A percentile compares a stretch with the other conserved stretches of the same genome.
Evolutionary conservation across 2,113 vertebrate species (phyloP).

Genomic region (Oncorhynchus gorbuscha): DNA sequence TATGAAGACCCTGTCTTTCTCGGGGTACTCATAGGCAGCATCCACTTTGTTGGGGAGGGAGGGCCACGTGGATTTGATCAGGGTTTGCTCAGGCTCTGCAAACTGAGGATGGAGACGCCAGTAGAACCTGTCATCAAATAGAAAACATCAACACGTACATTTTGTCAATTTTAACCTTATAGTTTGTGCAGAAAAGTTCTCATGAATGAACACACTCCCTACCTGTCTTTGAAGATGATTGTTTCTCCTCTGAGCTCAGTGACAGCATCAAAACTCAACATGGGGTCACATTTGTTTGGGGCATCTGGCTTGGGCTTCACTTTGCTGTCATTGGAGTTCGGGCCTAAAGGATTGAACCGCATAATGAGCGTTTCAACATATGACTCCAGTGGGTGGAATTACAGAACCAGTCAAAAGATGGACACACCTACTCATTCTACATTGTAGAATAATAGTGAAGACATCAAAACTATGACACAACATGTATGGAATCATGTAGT

Average conservation of each 20-base stretch:
- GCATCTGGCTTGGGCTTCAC: slow-evolving; percentile 72
- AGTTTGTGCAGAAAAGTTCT: background rate
- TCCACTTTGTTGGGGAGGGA: slow-evolving; percentile 87
- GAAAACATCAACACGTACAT: background rate
- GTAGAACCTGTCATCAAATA: slow-evolving; percentile 80
- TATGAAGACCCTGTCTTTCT: slow-evolving; percentile 83
- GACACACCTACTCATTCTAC: too few relatives aligned
- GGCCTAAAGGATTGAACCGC: slow-evolving; percentile 52
- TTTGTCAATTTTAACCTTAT: background rate
- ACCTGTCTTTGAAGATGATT: slow-evolving; percentile 79
- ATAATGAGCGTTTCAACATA: background rate
- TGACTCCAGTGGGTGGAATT: background rate
- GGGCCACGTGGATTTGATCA: slow-evolving; percentile 91
- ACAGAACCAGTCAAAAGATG: too few relatives aligned
- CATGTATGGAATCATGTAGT: too few relatives aligned
- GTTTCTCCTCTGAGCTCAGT: slow-evolving; percentile 78
- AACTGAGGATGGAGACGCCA: slow-evolving; percentile 93
- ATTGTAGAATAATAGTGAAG: too few relatives aligned
- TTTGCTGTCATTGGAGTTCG: slow-evolving; percentile 64
- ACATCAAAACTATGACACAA: too few relatives aligned
- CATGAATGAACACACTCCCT: background rate
- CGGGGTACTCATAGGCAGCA: slow-evolving; percentile 88
- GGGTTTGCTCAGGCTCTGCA: slow-evolving; percentile 78
- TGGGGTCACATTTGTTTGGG: slow-evolving; percentile 74
- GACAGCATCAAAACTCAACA: slow-evolving; percentile 71